Evolutionary conservation across 2,797 vertebrate species (phyloP).

Genomic region (Trachops cirrhosus): DNA sequence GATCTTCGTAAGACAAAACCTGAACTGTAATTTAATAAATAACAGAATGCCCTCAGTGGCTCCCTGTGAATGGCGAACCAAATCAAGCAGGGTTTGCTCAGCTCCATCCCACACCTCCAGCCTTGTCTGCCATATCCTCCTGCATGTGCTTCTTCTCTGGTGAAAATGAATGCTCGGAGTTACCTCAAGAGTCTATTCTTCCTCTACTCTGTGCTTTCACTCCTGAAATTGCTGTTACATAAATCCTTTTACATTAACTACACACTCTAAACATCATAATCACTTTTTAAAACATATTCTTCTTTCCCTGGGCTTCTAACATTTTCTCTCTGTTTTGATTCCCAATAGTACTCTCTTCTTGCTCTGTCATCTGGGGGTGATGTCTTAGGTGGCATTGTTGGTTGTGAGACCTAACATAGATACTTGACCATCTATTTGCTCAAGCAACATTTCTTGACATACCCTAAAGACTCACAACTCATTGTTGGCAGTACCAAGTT

Average conservation of each 20-base stretch:
- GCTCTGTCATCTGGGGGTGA: not conserved
- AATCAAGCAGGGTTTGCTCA: not conserved
- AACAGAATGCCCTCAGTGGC: not conserved
- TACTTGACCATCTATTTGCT: not conserved
- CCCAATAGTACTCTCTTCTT: not conserved
- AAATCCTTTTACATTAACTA: not conserved
- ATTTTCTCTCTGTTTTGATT: not conserved
- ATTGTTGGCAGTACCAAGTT: not conserved
- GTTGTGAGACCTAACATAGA: not conserved
- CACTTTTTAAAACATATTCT: not conserved
- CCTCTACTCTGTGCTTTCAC: not conserved
- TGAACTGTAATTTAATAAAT: not conserved
- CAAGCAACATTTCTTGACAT: not conserved
- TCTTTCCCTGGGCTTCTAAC: not conserved
- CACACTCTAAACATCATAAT: not conserved
- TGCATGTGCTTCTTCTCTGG: fast-evolving
- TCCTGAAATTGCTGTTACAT: not conserved
- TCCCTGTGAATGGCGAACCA: not conserved
- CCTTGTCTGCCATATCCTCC: not conserved
- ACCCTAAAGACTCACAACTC: not conserved
- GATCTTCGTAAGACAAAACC: not conserved
- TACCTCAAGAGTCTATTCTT: not conserved
- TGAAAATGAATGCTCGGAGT: not conserved
- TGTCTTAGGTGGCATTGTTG: not conserved
- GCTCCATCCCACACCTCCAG: not conserved